These are phyloP conservation scores for Drosophila ananassae DNA, from an alignment of 1,140 invertebrate genomes.

Conservation along the genomic window DNA sequence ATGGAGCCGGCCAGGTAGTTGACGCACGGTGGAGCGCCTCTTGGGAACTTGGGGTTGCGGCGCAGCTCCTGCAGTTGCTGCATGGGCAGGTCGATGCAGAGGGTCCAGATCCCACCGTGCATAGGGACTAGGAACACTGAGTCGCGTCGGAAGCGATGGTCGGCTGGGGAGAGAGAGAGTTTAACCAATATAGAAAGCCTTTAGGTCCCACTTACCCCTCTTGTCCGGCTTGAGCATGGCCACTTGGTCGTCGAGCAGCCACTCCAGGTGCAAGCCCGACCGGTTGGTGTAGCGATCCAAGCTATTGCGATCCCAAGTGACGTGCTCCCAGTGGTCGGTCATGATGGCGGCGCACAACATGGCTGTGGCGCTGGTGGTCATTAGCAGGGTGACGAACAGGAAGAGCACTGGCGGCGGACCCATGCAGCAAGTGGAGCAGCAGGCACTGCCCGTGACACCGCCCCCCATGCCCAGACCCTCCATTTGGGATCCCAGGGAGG, in stretches of 20 bases:
- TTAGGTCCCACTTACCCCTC: conserved; percentile 60
- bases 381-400: conserved; percentile 78
- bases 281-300: conserved; percentile 86
- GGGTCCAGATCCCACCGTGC: conserved; percentile 94
- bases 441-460: conserved; percentile 46
- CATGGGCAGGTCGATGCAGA: conserved; percentile 91
- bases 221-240: conserved; percentile 84
- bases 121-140: conserved; percentile 91
- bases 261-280: conserved; percentile 85
- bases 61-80: conserved; percentile 88
- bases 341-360: conserved; percentile 92
- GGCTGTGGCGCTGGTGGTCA: conserved; percentile 88
- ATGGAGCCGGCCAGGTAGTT: conserved; percentile 90
- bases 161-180: conserved; percentile 29
- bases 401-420: conserved; percentile 80
- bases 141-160: conserved; percentile 80
- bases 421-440: conserved; percentile 78
- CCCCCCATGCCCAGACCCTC: conserved; percentile 71
- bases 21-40: conserved; percentile 88
- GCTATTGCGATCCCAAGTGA: conserved; percentile 88
- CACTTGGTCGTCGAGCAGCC: conserved; percentile 88
- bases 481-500: conserved; percentile 75
- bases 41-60: conserved; percentile 87
- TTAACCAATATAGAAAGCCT: background rate
- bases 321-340: conserved; percentile 94